phyloP scores from a whole-genome alignment of 2,888 invertebrate species.

The Drosophila crucigera region DNA sequence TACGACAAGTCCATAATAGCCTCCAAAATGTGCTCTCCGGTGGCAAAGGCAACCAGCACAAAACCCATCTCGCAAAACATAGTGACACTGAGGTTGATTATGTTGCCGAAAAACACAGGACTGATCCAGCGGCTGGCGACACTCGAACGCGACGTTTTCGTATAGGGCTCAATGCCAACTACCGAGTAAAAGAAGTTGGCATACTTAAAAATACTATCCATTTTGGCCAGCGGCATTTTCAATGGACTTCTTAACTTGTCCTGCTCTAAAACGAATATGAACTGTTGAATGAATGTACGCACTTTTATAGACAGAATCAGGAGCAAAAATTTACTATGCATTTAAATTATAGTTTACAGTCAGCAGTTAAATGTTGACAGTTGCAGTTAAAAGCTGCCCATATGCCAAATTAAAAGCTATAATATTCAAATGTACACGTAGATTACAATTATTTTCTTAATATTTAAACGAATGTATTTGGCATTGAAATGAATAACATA shows the following conservation, averaged over 20 bases:
- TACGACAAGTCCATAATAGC: conserved; percentile 78
- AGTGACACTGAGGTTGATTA: conserved; percentile 57
- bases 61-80: conserved; percentile 63
- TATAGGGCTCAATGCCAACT: conserved; percentile 70
- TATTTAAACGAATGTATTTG: neutral
- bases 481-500: neutral
- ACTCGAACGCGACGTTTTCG: conserved; percentile 8
- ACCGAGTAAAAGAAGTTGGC: conserved; percentile 73
- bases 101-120: conserved; percentile 59
- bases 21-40: conserved; percentile 69
- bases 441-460: neutral
- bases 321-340: conserved; percentile 30
- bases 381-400: neutral
- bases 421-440: neutral
- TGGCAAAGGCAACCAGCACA: conserved; percentile 58
- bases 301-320: conserved; percentile 39
- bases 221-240: conserved; percentile 42
- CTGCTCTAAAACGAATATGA: neutral
- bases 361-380: conserved; percentile 10
- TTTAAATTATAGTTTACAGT: conserved; percentile 46
- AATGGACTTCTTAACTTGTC: neutral
- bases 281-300: neutral
- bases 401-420: neutral
- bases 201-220: conserved; percentile 71
- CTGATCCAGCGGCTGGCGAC: conserved; percentile 9